Evolutionary conservation across 2,797 vertebrate species (phyloP), one percentile per base, ranked within the genome.

Genomic region (Sebastes elongatus): DNA sequence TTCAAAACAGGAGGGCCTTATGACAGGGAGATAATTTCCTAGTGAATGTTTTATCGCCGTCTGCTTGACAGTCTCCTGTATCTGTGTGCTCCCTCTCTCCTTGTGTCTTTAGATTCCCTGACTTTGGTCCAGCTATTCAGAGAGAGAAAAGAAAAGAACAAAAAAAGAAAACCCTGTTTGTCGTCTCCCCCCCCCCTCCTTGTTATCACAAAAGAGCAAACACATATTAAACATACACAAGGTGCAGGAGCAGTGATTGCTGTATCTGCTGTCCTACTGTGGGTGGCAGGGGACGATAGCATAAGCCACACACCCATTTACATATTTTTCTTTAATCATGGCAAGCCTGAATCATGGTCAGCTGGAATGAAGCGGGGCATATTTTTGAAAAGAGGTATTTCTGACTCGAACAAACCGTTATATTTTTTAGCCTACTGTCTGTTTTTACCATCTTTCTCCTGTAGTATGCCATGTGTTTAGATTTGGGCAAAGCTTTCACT

Each of bases 131-230:
- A 84, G 89, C 89, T 92, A 91, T 83, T 86, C 77, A 69, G 62
- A 49, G 32, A 49, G 38, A 57, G 22, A n/a, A 49, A 52, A 33
- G 20, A 52, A 59, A 61, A 69, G 3, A 81, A 72, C 20, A 83
- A 74, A 71, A 73, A 81, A 86, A 81, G 59, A 64, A 76, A 86
- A 53, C 76, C 67, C 33, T 74, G 73, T 91, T 90, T 88, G 73
- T 62, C 25, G 28, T 46, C 71, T 38, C 25, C 28, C 25, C 35
- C 49, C 49, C 16, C 55, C 18, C 62, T 7, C 90, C 89, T 89
- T 88, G 84, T 90, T 93, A 93, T 94, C 91, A 85, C 83, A 87
- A 84, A 90, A 90, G 76, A 92, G 87, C 92, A 94, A 89, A 89
- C 84, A 83, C 89, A 79, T 88, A 90, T 92, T 89, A 88, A 88